Percentiles rank a stretch among this genome's conserved stretches.
These are phyloP conservation scores for Cheilosia grossa DNA, from an alignment of 2,888 invertebrate species.

Conservation along the genomic window DNA sequence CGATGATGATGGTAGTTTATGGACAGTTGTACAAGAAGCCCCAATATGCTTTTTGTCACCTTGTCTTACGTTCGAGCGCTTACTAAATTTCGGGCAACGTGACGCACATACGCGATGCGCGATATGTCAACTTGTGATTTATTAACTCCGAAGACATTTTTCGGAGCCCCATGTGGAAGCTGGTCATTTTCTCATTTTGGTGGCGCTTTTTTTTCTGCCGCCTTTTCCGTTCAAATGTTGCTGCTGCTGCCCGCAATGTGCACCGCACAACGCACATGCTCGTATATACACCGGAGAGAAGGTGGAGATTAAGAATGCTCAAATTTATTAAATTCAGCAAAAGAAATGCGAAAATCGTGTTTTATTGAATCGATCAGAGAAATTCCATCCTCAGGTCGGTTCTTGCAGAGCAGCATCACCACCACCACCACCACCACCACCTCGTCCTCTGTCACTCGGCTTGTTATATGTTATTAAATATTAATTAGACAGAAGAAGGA, in stretches of 20 bases:
- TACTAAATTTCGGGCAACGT: slow-evolving; percentile 74
- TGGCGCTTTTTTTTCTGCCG: slow-evolving; percentile 58
- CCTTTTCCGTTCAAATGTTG: too few relatives aligned
- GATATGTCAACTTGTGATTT: slow-evolving; percentile 73
- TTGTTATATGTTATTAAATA: slow-evolving; percentile 66
- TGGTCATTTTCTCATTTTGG: slow-evolving; percentile 67
- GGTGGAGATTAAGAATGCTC: slow-evolving; percentile 69
- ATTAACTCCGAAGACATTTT: slow-evolving; percentile 70
- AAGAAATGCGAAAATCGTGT: slow-evolving; percentile 73
- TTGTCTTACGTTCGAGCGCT: slow-evolving; percentile 68
- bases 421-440: slow-evolving; percentile 8
- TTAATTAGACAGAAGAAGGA: slow-evolving; percentile 71
- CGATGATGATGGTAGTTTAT: slow-evolving; percentile 71
- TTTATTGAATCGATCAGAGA: slow-evolving; percentile 70
- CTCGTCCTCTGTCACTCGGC: slow-evolving; percentile 46
- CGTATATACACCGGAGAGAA: slow-evolving; percentile 2
- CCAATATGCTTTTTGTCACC: slow-evolving; percentile 74
- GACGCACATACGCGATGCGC: slow-evolving; percentile 69
- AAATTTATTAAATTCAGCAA: slow-evolving; percentile 71
- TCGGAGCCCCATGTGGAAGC: slow-evolving; percentile 57
- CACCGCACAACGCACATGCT: neutral
- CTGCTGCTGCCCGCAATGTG: neutral
- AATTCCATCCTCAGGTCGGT: slow-evolving; percentile 32
- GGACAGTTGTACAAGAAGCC: slow-evolving; percentile 64
- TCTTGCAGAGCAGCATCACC: slow-evolving; percentile 3